phyloP scores from a whole-genome alignment of 2,888 invertebrate species.

The Scaptomyza flava region DNA sequence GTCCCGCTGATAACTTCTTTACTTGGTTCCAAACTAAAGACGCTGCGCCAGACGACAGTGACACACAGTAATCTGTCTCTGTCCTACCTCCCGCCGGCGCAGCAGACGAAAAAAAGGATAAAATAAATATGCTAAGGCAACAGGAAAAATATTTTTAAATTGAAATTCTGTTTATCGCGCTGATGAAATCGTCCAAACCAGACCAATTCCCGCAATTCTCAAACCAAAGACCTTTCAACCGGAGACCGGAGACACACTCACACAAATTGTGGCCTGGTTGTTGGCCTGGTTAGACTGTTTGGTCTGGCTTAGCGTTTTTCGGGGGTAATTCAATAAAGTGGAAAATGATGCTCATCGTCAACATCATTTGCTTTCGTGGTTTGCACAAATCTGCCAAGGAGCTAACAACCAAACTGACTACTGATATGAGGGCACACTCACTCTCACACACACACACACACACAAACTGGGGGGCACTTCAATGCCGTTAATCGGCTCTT shows the following conservation, averaged over 20 bases:
- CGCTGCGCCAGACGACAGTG: constrained; percentile 35
- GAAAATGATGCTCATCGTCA: constrained; percentile 80
- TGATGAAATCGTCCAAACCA: constrained; percentile 57
- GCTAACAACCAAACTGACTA: constrained; percentile 34
- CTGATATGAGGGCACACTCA: constrained; percentile 26
- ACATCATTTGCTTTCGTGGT: constrained; percentile 80
- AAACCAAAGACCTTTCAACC: neutral
- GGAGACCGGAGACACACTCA: neutral
- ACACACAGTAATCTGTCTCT: constrained; percentile 2
- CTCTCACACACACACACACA: constrained; percentile 6
- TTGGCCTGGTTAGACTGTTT: neutral
- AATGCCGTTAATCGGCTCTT: constrained; percentile 78
- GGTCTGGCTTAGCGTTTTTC: constrained; percentile 36
- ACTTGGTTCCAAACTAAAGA: constrained; percentile 51
- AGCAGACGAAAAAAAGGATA: constrained; percentile 20
- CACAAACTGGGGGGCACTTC: constrained; percentile 42
- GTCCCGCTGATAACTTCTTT: constrained; percentile 75
- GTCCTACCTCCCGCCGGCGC: neutral
- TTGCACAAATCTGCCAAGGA: constrained; percentile 61
- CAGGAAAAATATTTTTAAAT: constrained; percentile 75
- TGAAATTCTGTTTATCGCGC: constrained; percentile 77
- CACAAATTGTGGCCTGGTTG: constrained; percentile 35
- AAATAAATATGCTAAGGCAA: constrained; percentile 72
- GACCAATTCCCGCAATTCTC: constrained; percentile 30
- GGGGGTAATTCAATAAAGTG: constrained; percentile 78